Evolutionary conservation across 2,888 invertebrate species (phyloP).

Genomic region (Pasiphila rectangulata): DNA sequence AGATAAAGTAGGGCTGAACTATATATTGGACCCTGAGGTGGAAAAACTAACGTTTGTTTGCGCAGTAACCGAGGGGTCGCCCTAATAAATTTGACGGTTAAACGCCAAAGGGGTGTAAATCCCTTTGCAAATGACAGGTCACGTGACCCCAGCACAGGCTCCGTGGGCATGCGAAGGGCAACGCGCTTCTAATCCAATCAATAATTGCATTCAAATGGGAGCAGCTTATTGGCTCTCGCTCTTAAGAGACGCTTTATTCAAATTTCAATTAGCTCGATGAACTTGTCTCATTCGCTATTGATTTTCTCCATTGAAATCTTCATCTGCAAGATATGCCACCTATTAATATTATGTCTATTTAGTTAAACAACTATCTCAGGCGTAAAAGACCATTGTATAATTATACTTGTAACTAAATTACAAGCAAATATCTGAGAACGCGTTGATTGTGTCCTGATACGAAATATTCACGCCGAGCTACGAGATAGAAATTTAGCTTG

Average conservation of each 20-base stretch:
- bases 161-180: constrained; percentile 33
- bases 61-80: constrained; percentile 39
- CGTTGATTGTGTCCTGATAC: constrained; percentile 45
- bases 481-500: constrained; percentile 33
- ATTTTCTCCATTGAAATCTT: constrained; percentile 3
- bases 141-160: constrained; percentile 49
- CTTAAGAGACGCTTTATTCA: constrained; percentile 12
- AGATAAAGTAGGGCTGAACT: constrained; percentile 23
- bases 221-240: constrained; percentile 10
- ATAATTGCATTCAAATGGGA: constrained; percentile 42
- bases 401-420: constrained; percentile 43
- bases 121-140: constrained; percentile 69
- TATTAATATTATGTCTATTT: constrained; percentile 29
- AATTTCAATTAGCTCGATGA: constrained; percentile 16
- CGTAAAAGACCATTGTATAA: constrained; percentile 45
- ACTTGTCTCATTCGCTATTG: constrained; percentile 9
- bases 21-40: constrained; percentile 28
- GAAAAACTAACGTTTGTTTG: constrained; percentile 48
- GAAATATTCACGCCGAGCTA: constrained; percentile 40
- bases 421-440: constrained; percentile 44
- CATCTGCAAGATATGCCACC: constrained; percentile 14
- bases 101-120: constrained; percentile 60
- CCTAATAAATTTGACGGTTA: constrained; percentile 64
- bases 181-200: constrained; percentile 38
- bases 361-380: constrained; percentile 36